Base-by-base conservation (phyloP, 2,888 invertebrate species). In the Beris morrisii region DNA sequence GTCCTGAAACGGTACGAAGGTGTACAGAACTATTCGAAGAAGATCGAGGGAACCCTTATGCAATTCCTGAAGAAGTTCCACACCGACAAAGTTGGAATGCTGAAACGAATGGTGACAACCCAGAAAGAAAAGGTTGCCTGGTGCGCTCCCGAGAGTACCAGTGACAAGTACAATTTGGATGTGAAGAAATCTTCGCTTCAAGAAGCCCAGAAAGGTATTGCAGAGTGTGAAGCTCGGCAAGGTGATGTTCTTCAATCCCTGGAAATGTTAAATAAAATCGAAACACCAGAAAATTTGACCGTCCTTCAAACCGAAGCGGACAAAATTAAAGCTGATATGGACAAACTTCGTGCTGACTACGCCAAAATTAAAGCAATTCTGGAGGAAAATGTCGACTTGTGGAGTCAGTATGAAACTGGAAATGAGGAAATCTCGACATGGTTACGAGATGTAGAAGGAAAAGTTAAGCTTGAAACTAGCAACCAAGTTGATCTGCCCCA, bases 81-180 rank as follows among this genome's bases (percentile, higher is more conserved):
- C 74, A 88, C 88, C 55, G 95, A 95, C 71, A 94, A 93, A 75
- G 86, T 92, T 66, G 87, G 87, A 55, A 90, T 90, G 76, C 84
- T 95, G 45, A 90, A 92, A 73, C 86, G 94, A 72, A 88, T 92
- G 75, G 85, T 96, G 9, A 84, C 87, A 59, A 88, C 91, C 1
- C 88, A 92, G 71, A 89, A 90, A 70, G 96, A 97, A 75, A 96
- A 96, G 79, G 88, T 94, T 1, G 84, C 88, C 12, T 96, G 96
- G 95, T 97, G 96, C 77, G 86, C 89, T 74, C 93, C 94, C 0
- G 95, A 96, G 75, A 86, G 90, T 1, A 88, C 89, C 43, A 94
- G 93, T 74, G 96, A 97, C 75, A 90, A 90, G 77, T 96, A 95
- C 77, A 95, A 94, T 76, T 84, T 96, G 32, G 94, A 96, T 83